These are phyloP conservation scores for Agriopis aurantiaria DNA, from an alignment of 2,888 invertebrate genomes.

Conservation along the genomic window DNA sequence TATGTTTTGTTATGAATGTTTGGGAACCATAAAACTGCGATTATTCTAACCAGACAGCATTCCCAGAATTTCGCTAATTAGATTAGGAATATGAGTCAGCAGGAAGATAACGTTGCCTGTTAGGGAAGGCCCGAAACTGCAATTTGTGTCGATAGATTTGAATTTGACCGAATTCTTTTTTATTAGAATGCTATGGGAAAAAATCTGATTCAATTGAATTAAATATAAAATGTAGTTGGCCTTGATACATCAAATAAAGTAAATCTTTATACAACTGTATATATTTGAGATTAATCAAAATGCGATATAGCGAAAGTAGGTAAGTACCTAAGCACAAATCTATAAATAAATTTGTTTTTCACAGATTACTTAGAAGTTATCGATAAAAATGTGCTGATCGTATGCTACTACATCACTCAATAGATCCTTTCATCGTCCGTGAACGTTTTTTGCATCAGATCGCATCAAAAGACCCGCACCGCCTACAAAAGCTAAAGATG, in stretches of 20 bases:
- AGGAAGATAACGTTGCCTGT: constrained; percentile 54
- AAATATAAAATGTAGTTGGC: too few relatives aligned
- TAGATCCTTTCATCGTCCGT: constrained; percentile 44
- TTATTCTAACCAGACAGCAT: constrained; percentile 46
- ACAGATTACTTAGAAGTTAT: constrained; percentile 3
- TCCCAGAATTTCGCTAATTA: constrained; percentile 62
- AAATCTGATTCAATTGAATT: background rate
- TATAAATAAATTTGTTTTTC: too few relatives aligned
- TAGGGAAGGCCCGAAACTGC: constrained; percentile 21
- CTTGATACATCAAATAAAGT: too few relatives aligned
- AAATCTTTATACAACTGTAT: too few relatives aligned
- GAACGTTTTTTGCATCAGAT: constrained; percentile 49
- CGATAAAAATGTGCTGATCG: constrained; percentile 11
- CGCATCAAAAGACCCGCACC: constrained; percentile 45
- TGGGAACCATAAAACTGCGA: background rate
- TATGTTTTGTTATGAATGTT: background rate
- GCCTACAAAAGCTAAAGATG: constrained; percentile 15
- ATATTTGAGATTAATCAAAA: too few relatives aligned
- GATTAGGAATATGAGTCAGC: constrained; percentile 62
- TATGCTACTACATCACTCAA: constrained; percentile 28
- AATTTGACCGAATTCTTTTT: background rate
- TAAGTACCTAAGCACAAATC: too few relatives aligned
- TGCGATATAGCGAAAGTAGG: too few relatives aligned
- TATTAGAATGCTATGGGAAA: background rate
- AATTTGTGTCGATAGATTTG: background rate